Percentiles rank a stretch among this genome's conserved stretches.
phyloP scores from a whole-genome alignment of 2,888 invertebrate genomes.

The Pemphredon lugubris region DNA sequence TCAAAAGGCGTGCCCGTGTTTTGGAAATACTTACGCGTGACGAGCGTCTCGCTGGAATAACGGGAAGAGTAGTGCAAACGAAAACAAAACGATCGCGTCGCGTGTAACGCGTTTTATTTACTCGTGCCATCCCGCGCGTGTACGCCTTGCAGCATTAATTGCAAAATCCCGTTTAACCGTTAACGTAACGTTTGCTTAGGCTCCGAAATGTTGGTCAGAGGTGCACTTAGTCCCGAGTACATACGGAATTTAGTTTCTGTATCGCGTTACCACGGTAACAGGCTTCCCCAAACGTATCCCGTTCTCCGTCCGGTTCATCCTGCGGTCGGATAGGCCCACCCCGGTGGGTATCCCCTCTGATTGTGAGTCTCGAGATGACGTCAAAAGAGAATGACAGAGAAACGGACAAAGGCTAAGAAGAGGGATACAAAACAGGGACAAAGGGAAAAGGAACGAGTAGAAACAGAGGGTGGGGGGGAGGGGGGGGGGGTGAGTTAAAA shows the following conservation, averaged over 20 bases:
- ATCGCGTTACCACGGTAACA: slow-evolving; percentile 66
- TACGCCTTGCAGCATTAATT: slow-evolving; percentile 46
- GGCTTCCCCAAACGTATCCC: slow-evolving; percentile 48
- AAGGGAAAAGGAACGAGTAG: not conserved
- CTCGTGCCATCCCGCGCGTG: not conserved
- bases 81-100: no score
- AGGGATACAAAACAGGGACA: not conserved
- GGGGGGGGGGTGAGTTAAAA: not conserved
- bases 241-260: slow-evolving; percentile 66
- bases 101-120: not conserved
- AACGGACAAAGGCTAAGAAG: slow-evolving; percentile 1
- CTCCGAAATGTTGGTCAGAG: slow-evolving; percentile 58
- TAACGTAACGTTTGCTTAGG: slow-evolving; percentile 59
- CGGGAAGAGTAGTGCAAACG: no score
- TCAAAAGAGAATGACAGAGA: slow-evolving; percentile 22
- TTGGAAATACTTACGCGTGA: no score
- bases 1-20: no score
- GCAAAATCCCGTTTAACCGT: slow-evolving; percentile 57
- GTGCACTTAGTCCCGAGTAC: slow-evolving; percentile 58
- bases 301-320: slow-evolving; percentile 57
- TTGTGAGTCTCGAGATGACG: slow-evolving; percentile 55
- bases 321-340: slow-evolving; percentile 60
- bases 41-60: no score
- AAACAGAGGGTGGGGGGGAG: not conserved
- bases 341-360: slow-evolving; percentile 35